These are phyloP conservation scores for Arge pagana DNA, from an alignment of 2,888 invertebrate species.

Conservation along the genomic window DNA sequence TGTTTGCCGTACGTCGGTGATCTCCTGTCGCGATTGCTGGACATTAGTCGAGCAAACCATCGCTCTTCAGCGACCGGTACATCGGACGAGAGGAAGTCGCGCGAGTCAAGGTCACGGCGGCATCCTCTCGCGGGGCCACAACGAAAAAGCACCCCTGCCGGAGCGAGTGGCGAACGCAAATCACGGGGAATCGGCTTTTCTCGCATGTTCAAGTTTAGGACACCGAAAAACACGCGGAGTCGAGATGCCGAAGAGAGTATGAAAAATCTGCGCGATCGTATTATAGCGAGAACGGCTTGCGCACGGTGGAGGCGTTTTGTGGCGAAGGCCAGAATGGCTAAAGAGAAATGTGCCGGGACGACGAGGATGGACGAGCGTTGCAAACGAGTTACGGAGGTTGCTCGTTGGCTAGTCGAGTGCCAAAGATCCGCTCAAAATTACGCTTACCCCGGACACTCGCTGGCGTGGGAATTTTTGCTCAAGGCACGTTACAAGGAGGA, in stretches of 20 bases:
- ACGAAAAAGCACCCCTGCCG: too few relatives aligned
- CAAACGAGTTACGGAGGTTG: slow-evolving; percentile 48
- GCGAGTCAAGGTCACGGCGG: slow-evolving; percentile 17
- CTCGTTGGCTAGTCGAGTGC: slow-evolving; percentile 53
- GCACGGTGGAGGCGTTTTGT: slow-evolving; percentile 38
- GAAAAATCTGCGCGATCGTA: too few relatives aligned
- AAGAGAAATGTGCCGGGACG: slow-evolving; percentile 27
- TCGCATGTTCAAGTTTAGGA: slow-evolving; percentile 26
- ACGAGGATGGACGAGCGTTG: slow-evolving; percentile 44
- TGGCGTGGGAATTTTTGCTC: slow-evolving; percentile 59
- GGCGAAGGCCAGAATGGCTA: slow-evolving; percentile 28
- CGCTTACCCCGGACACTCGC: slow-evolving; percentile 54
- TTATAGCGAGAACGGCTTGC: slow-evolving; percentile 36
- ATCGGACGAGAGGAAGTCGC: neutral
- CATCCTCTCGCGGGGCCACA: too few relatives aligned
- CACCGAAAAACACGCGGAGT: too few relatives aligned
- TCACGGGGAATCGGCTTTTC: slow-evolving; percentile 30
- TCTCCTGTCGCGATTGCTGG: slow-evolving; percentile 56
- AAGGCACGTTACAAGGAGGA: slow-evolving; percentile 62
- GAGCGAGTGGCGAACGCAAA: too few relatives aligned
- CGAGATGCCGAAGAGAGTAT: slow-evolving; percentile 11
- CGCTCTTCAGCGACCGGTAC: slow-evolving; percentile 32
- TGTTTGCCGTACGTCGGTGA: slow-evolving; percentile 61
- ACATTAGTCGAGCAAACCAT: slow-evolving; percentile 48
- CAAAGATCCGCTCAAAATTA: slow-evolving; percentile 58